phyloP scores from a whole-genome alignment of 2,888 invertebrate genomes.

The Crioceris asparagi region DNA sequence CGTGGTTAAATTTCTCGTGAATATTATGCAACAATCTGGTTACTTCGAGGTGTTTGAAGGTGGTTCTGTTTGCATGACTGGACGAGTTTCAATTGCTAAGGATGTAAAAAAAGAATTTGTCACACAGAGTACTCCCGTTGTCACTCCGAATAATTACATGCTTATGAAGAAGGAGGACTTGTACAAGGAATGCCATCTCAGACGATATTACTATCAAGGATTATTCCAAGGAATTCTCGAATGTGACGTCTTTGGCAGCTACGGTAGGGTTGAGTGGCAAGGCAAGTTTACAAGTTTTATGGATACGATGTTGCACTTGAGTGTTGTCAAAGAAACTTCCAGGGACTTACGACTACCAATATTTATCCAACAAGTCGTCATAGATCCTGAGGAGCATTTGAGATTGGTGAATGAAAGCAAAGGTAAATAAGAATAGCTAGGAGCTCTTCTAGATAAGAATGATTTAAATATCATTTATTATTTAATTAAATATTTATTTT shows the following conservation, averaged over 20 bases:
- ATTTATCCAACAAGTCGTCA: conserved; percentile 43
- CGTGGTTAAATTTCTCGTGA: conserved; percentile 20
- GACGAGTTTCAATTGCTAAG: conserved; percentile 46
- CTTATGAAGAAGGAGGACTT: conserved; percentile 17
- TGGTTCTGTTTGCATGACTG: conserved; percentile 55
- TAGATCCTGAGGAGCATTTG: conserved; percentile 42
- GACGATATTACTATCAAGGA: conserved; percentile 45
- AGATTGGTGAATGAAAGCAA: conserved; percentile 13
- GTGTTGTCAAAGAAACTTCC: conserved; percentile 41
- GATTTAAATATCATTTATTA: no score
- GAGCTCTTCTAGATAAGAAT: no score
- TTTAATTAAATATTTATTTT: no score
- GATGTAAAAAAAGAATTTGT: conserved; percentile 31
- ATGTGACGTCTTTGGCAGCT: conserved; percentile 36
- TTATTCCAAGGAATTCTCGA: conserved; percentile 42
- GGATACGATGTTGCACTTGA: conserved; percentile 57
- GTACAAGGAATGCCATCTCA: conserved; percentile 41
- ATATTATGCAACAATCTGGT: conserved; percentile 24
- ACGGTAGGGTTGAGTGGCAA: conserved; percentile 42
- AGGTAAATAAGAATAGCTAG: no score
- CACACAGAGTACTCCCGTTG: conserved; percentile 1
- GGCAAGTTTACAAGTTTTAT: conserved; percentile 59
- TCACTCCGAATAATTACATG: conserved; percentile 6
- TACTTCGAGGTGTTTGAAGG: conserved; percentile 41
- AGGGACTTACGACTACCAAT: conserved; percentile 45